Evolutionary conservation across 2,113 vertebrate genomes (phyloP), one percentile per base, ranked within the genome.

Genomic region (Xiphorhynchus elegans): DNA sequence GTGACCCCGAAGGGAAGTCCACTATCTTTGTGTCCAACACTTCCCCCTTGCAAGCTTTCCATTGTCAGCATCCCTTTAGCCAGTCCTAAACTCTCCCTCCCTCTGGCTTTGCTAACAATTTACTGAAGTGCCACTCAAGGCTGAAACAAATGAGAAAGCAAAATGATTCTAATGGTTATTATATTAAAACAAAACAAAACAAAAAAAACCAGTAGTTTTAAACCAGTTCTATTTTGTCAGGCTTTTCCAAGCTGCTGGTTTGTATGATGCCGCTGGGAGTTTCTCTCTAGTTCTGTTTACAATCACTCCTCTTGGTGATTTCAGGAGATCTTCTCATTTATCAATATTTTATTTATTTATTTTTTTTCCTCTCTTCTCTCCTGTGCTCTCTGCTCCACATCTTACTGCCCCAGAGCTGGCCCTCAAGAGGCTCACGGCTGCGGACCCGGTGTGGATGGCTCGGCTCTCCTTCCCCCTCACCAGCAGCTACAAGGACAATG

Each of bases 401-500:
- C 63, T 60, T 10, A 6, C 25, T 58, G 63, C 53, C 19, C 28
- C 93, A 98, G 98, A 98, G 72, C 97, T 98, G 96, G 96, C 97
- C 40, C 97, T 98, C 93, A 97, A 98, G 90, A 92, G 97, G 81
- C 97, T 98, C 4, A 99, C 99, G 2, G 82, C 97, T 10, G 81
- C 96, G 0, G 99, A 99, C 89, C 98, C 99, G 0, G 96, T 96
- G 6, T 99, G 99, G 99, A 98, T 99, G 97, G 98, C 99, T 11
- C 97, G 99, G 37, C 98, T 99, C 33, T 99, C 99, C 15, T 93
- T 99, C 77, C 98, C 99, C 1, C 98, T 99, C 75, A 77, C 97
- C 20, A 46, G 97, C 2, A 99, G 98, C 89, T 99, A 99, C 97
- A 99, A 99, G n/a, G 98, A 99, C 95, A 99, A 99, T 10, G 64